phyloP scores from a whole-genome alignment of 2,797 vertebrate species.

The Margarornis squamiger region DNA sequence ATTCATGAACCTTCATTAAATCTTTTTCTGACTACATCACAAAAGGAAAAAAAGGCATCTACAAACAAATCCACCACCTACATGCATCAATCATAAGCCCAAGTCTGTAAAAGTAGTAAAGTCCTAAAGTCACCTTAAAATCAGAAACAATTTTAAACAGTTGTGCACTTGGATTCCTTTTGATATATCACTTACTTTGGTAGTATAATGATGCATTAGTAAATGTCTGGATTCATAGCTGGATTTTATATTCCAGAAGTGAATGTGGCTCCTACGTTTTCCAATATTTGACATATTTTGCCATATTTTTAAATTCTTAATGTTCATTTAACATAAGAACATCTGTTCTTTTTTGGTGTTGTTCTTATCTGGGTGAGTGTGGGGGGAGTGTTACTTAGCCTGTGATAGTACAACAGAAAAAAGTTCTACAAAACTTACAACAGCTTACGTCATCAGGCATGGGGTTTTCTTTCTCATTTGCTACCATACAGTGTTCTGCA shows the following conservation, averaged over 20 bases:
- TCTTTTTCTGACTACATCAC: conserved; percentile 58
- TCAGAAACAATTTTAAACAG: neutral
- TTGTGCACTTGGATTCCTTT: neutral
- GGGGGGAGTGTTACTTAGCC: neutral
- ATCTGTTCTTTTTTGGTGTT: neutral
- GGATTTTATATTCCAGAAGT: neutral
- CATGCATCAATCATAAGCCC: neutral
- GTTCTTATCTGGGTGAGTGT: neutral
- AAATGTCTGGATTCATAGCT: neutral
- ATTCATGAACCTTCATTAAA: conserved; percentile 73
- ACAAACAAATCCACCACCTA: conserved; percentile 56
- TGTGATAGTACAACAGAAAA: neutral
- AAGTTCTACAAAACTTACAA: neutral
- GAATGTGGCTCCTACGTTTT: neutral
- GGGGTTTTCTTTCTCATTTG: neutral
- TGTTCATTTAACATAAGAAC: neutral
- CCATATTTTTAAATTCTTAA: neutral
- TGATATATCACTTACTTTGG: neutral
- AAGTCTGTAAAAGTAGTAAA: neutral
- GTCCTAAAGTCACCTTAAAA: neutral
- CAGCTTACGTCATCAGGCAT: neutral
- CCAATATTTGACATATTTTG: neutral
- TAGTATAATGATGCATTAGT: neutral
- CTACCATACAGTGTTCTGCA: neutral
- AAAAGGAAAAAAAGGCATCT: conserved; percentile 30